phyloP scores from a whole-genome alignment of 2,797 vertebrate species.

The Spea hammondii region DNA sequence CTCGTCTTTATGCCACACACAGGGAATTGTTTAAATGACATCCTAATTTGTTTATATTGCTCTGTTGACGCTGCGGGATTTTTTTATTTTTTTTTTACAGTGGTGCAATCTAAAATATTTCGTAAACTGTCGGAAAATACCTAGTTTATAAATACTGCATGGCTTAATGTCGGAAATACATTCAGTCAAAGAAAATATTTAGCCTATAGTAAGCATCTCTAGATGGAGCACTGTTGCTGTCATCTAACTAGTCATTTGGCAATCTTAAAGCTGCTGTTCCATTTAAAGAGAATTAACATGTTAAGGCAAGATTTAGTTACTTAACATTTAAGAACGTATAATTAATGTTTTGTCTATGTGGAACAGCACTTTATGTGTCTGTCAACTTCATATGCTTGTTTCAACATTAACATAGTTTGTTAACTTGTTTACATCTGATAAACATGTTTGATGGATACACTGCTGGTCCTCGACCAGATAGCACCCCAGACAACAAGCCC shows the following conservation, averaged over 20 bases:
- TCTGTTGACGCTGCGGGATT: slow-evolving; percentile 60
- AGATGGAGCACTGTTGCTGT: not conserved
- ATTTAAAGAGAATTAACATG: no score
- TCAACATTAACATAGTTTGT: no score
- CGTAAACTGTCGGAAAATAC: slow-evolving; percentile 61
- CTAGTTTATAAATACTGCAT: slow-evolving; percentile 56
- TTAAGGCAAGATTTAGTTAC: no score
- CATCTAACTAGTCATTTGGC: not conserved
- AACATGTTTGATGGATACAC: no score
- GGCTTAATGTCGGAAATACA: slow-evolving; percentile 58
- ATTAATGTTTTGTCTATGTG: no score
- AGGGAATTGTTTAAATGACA: slow-evolving; percentile 65
- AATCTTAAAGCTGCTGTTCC: no score
- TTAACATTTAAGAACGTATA: no score
- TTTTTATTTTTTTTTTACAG: slow-evolving; percentile 53
- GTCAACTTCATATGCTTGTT: no score
- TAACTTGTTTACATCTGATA: no score
- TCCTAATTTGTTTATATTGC: slow-evolving; percentile 64
- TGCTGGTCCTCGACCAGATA: no score
- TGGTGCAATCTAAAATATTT: slow-evolving; percentile 58
- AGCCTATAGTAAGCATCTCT: slow-evolving; percentile 32
- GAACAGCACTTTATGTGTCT: no score
- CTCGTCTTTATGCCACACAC: slow-evolving; percentile 65
- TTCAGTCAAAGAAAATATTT: slow-evolving; percentile 54
- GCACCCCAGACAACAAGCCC: no score